Conservation (phyloP, 2,888 invertebrate species). For the Zelleria hepariella region DNA sequence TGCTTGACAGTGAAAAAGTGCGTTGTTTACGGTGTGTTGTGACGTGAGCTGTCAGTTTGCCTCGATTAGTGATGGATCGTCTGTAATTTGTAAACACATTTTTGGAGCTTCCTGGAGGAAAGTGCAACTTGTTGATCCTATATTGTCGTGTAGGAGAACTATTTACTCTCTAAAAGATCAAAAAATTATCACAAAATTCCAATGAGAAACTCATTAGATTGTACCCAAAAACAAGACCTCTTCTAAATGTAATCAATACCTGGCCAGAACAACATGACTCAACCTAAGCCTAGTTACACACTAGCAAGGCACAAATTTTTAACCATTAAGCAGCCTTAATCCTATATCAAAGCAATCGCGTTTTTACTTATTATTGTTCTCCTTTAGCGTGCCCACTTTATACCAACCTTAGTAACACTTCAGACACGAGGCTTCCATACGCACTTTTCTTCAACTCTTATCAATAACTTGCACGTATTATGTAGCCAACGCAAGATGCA, state of each 20-base stretch:
- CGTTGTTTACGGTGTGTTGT: background rate
- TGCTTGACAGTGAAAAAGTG: background rate
- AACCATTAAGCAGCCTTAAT: too few relatives aligned
- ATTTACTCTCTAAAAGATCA: too few relatives aligned
- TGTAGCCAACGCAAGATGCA: background rate
- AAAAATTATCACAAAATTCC: background rate
- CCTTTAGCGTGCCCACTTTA: too few relatives aligned
- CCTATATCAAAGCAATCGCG: too few relatives aligned
- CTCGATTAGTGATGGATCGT: background rate
- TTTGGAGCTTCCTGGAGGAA: background rate
- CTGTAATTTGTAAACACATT: background rate
- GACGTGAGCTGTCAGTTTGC: background rate
- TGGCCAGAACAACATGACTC: background rate
- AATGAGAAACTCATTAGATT: background rate
- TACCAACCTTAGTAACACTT: too few relatives aligned
- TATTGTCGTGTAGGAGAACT: background rate
- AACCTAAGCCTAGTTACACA: background rate
- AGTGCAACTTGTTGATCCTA: conserved; percentile 2
- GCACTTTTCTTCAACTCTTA: too few relatives aligned
- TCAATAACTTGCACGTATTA: too few relatives aligned
- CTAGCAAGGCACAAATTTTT: too few relatives aligned
- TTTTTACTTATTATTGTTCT: too few relatives aligned
- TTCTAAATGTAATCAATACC: background rate
- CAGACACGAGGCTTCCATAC: too few relatives aligned
- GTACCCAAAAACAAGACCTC: background rate